Evolutionary conservation across 1,140 invertebrate species (phyloP), one percentile per base, ranked within the genome.

Genomic region (Oedothorax gibbosus): DNA sequence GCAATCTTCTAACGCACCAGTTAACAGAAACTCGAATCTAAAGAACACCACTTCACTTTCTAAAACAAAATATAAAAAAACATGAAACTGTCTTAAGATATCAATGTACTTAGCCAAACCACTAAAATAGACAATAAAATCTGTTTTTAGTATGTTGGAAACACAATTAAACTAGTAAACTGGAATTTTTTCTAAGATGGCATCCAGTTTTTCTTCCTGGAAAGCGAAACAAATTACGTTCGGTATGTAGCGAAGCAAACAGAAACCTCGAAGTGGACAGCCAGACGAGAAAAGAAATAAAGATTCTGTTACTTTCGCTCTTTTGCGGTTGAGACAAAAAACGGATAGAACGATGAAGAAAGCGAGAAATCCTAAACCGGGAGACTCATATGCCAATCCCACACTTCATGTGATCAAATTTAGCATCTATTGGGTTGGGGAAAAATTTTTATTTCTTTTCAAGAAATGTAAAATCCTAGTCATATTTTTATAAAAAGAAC

Each of bases 121-220:
- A 35, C 35, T 35, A 35, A 18, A 62, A 68, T 14, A 68, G 21
- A 68, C 65, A 68, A 20, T 68, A 15, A 68, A 68, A 68, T 68
- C 65, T 68, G 15, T 21, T 68, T 68, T 68, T 68, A 68, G 65
- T 20, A 21, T 35, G 35, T 35, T 35, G 21, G 65, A 68, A 68
- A 68, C 65, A 68, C 65, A 68, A 68, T 68, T 68, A 68, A 68
- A 68, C 9, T 68, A 68, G 65, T 68, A 68, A 68, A 68, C 65
- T 68, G 12, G 18, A 14, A 21, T 68, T 15, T 68, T 68, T 68
- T 68, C 12, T 21, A 12, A 9, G 15, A 14, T 68, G 18, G 7
- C 35, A 20, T 7, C 21, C 11, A 15, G 12, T 18, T 68, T 68
- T 68, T 21, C 12, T 68, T 68, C 35, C 18, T 68, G 18, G 14